Percentiles rank a stretch among this genome's conserved stretches.
Evolutionary conservation across 2,888 invertebrate genomes (phyloP).

Genomic region (Andrena bicolor): DNA sequence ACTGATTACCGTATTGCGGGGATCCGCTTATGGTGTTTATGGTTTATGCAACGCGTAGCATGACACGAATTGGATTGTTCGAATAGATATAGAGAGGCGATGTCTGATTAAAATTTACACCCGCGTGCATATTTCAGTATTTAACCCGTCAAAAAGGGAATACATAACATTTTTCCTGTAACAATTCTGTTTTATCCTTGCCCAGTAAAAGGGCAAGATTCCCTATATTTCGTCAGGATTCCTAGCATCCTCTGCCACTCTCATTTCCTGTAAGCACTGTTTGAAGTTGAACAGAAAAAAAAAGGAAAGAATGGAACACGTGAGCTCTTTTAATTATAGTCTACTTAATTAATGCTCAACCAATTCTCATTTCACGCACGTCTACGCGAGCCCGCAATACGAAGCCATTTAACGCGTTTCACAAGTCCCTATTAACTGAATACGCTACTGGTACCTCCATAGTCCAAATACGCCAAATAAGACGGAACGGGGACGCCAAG

Average conservation of each 20-base stretch:
- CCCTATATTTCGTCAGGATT: not conserved
- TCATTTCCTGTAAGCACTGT: not conserved
- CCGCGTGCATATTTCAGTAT: too few species aligned
- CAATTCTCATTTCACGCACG: constrained; percentile 55
- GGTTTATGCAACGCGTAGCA: constrained; percentile 9
- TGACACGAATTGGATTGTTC: constrained; percentile 1
- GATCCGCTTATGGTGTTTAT: constrained; percentile 11
- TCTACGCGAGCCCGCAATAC: constrained; percentile 35
- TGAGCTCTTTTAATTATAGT: constrained; percentile 28
- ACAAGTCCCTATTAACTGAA: constrained; percentile 56
- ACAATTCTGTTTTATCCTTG: not conserved
- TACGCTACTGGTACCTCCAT: constrained; percentile 45
- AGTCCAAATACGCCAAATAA: constrained; percentile 68
- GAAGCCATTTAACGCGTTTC: constrained; percentile 54
- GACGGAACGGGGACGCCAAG: constrained; percentile 37
- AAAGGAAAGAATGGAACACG: not conserved
- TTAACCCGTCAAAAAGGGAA: too few species aligned
- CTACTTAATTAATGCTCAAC: constrained; percentile 38
- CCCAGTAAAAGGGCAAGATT: not conserved
- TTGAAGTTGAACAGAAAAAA: not conserved
- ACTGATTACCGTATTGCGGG: constrained; percentile 6
- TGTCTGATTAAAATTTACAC: not conserved
- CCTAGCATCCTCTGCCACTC: not conserved
- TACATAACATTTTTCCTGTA: not conserved
- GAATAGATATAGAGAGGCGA: not conserved